These are phyloP conservation scores for Ondatra zibethicus DNA, from an alignment of 2,113 vertebrate genomes.

Conservation along the genomic window DNA sequence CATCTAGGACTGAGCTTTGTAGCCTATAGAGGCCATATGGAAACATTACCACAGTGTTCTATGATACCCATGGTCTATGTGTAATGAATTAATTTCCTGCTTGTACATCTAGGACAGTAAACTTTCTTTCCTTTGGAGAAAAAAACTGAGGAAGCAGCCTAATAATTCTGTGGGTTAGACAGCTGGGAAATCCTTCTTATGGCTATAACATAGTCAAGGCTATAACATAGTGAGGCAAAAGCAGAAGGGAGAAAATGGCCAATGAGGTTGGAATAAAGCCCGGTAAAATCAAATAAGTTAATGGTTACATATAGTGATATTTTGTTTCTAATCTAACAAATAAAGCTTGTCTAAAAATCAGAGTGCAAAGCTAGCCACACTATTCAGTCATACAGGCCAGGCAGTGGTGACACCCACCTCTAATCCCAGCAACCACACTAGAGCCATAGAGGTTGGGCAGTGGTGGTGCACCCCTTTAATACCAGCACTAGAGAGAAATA, in stretches of 20 bases:
- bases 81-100: not conserved
- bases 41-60: not conserved
- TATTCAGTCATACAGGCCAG: too few relatives aligned
- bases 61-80: not conserved
- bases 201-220: not conserved
- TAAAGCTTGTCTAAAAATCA: too few relatives aligned
- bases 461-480: too few relatives aligned
- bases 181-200: not conserved
- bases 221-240: not conserved
- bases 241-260: not conserved
- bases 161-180: not conserved
- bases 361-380: too few relatives aligned
- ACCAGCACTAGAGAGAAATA: too few relatives aligned
- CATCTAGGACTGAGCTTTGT: not conserved
- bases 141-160: not conserved
- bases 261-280: not conserved
- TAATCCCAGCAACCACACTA: too few relatives aligned
- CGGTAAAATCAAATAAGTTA: not conserved
- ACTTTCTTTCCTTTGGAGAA: not conserved
- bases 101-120: not conserved
- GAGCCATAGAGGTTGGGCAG: too few relatives aligned
- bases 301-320: not conserved
- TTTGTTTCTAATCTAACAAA: too few relatives aligned
- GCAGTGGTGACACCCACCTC: too few relatives aligned
- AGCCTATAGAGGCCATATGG: not conserved